Evolutionary conservation across 2,113 vertebrate genomes (phyloP).

Genomic region (Sardina pilchardus): DNA sequence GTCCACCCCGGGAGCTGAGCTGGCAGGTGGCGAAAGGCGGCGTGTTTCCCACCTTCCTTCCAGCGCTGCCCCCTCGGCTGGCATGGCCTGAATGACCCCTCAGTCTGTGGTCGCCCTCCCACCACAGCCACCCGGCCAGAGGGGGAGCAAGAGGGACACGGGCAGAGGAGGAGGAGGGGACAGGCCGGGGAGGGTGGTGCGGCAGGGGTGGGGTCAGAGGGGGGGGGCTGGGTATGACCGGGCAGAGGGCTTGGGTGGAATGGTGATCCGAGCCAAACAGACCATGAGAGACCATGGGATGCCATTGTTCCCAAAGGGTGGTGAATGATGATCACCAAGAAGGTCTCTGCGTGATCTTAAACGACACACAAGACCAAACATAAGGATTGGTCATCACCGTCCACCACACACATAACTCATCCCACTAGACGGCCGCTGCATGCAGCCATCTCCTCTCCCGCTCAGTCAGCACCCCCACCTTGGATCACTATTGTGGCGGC

Average conservation of each 20-base stretch:
- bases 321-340: neutral
- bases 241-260: no score
- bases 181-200: neutral
- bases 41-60: slow-evolving; percentile 40
- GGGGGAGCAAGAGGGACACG: slow-evolving; percentile 19
- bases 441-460: neutral
- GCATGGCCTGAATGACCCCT: slow-evolving; percentile 71
- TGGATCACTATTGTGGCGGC: neutral
- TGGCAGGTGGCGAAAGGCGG: slow-evolving; percentile 1
- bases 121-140: slow-evolving; percentile 15
- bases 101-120: slow-evolving; percentile 56
- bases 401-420: neutral
- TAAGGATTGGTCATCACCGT: neutral
- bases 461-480: neutral
- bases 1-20: slow-evolving; percentile 42
- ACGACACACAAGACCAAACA: neutral
- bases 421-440: neutral
- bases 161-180: slow-evolving; percentile 32
- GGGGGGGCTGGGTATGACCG: no score
- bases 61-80: slow-evolving; percentile 49
- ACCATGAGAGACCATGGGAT: no score
- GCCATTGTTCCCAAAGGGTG: no score
- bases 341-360: neutral
- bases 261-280: no score
- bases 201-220: no score